Percentiles rank a stretch among this genome's conserved stretches.
phyloP scores from a whole-genome alignment of 2,113 vertebrate genomes.

The Ia io region DNA sequence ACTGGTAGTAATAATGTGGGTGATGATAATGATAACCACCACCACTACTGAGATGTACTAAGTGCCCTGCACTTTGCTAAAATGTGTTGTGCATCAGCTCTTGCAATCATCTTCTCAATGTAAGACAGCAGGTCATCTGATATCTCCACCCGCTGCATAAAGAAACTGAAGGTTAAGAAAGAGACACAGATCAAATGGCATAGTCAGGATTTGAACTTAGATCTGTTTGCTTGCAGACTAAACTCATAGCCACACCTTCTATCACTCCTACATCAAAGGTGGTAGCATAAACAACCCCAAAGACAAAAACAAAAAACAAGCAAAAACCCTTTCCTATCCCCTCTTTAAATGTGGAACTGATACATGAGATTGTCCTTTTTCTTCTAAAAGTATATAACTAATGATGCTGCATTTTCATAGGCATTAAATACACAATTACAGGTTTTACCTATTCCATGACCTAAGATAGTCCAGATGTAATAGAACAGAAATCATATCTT shows the following conservation, averaged over 20 bases:
- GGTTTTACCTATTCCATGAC: neutral
- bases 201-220: neutral
- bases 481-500: neutral
- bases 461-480: neutral
- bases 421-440: neutral
- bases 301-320: neutral
- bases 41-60: neutral
- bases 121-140: neutral
- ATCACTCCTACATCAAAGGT: neutral
- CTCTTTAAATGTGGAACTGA: neutral
- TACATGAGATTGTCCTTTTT: neutral
- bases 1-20: neutral
- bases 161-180: neutral
- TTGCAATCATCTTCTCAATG: neutral
- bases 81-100: neutral
- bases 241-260: neutral
- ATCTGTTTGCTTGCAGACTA: neutral
- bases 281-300: neutral
- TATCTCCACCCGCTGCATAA: neutral
- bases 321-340: neutral
- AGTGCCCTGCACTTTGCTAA: neutral
- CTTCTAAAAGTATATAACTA: neutral
- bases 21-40: neutral
- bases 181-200: neutral
- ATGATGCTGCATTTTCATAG: neutral